phyloP scores from a whole-genome alignment of 2,888 invertebrate genomes.

The Diarsia mendica region DNA sequence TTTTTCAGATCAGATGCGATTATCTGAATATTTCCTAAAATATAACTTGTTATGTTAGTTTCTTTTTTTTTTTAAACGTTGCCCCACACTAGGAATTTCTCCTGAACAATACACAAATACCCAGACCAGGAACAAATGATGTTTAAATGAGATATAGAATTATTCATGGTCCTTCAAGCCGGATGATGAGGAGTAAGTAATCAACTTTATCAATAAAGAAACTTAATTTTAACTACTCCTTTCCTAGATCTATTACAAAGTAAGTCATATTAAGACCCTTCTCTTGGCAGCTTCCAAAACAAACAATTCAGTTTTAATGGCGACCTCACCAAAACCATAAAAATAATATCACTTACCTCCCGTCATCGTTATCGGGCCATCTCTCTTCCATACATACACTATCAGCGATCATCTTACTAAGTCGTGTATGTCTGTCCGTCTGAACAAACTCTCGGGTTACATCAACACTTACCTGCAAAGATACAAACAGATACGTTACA shows the following conservation, averaged over 20 bases:
- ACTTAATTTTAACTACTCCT: neutral
- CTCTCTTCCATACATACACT: slow-evolving; percentile 48
- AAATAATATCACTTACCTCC: slow-evolving; percentile 68
- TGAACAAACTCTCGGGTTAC: slow-evolving; percentile 78
- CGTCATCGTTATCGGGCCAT: slow-evolving; percentile 57
- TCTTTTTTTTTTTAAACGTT: no score
- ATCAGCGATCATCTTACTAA: slow-evolving; percentile 51
- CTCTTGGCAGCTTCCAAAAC: neutral
- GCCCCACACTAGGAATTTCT: no score
- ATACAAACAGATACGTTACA: slow-evolving; percentile 80
- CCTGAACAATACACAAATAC: no score
- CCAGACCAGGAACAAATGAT: no score
- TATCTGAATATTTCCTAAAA: neutral
- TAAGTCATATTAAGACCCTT: neutral
- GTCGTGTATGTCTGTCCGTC: slow-evolving; percentile 43
- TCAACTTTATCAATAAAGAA: neutral
- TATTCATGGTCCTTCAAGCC: slow-evolving; percentile 8
- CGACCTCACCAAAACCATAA: slow-evolving; percentile 32
- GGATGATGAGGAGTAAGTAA: slow-evolving; percentile 3
- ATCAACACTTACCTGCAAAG: slow-evolving; percentile 87
- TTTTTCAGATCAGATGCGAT: no score
- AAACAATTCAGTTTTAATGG: slow-evolving; percentile 14
- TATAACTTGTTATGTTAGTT: neutral
- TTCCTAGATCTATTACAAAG: neutral
- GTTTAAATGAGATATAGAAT: no score